Conservation (phyloP, 1,140 invertebrate genomes). For the Conus ventricosus region DNA sequence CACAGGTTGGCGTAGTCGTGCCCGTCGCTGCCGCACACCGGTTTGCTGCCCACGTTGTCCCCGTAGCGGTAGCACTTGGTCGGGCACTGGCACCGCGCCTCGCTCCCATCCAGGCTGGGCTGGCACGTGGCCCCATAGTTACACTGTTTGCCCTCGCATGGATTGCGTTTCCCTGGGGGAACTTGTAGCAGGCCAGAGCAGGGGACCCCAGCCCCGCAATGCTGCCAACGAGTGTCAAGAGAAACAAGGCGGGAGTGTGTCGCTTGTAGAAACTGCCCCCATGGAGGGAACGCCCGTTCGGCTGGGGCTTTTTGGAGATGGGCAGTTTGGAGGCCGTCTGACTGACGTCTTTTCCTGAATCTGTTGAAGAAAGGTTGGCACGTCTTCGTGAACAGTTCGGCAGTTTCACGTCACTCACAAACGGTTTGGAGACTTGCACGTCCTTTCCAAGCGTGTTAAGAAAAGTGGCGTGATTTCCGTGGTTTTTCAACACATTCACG, state of each 20-base stretch:
- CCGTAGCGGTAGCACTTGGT: slow-evolving; percentile 87
- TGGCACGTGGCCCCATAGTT: slow-evolving; percentile 85
- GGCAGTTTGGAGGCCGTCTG: background rate
- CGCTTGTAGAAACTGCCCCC: no score
- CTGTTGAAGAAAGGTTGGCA: background rate
- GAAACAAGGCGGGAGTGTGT: background rate
- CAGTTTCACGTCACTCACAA: background rate
- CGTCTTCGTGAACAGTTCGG: background rate
- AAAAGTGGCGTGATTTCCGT: background rate
- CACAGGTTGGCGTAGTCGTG: slow-evolving; percentile 90
- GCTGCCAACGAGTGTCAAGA: background rate
- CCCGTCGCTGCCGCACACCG: slow-evolving; percentile 92
- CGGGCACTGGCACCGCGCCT: slow-evolving; percentile 84
- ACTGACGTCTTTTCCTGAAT: background rate
- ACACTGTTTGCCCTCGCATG: slow-evolving; percentile 85
- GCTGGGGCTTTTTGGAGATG: background rate
- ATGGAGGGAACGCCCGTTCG: background rate
- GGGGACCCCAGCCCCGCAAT: slow-evolving; percentile 35
- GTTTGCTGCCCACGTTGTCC: slow-evolving; percentile 85
- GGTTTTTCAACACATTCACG: background rate
- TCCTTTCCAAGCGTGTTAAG: background rate
- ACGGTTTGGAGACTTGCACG: background rate
- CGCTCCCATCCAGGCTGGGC: slow-evolving; percentile 83
- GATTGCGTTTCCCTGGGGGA: slow-evolving; percentile 84
- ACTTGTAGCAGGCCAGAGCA: slow-evolving; percentile 75